A percentile compares a stretch with the other conserved stretches of the same genome.
phyloP scores from a whole-genome alignment of 2,888 invertebrate genomes.

The Trissolcus japonicus region DNA sequence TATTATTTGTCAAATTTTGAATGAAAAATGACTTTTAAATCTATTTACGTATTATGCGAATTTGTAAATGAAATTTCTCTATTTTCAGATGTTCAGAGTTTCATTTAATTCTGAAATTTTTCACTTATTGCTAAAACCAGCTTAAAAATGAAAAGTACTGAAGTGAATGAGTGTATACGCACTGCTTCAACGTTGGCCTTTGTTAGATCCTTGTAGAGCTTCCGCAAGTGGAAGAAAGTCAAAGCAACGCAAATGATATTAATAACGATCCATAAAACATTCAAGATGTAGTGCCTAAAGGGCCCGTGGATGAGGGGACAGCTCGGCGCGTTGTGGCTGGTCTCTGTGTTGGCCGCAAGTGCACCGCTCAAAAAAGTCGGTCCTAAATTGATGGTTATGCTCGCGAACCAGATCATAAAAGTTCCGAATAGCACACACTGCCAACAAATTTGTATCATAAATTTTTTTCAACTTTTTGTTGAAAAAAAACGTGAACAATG shows the following conservation, averaged over 20 bases:
- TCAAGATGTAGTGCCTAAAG: conserved; percentile 92
- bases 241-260: conserved; percentile 89
- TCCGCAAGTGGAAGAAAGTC: conserved; percentile 89
- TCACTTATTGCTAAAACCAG: too few relatives aligned
- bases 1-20: too few relatives aligned
- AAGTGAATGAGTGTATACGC: conserved; percentile 32
- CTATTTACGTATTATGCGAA: too few relatives aligned
- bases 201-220: conserved; percentile 88
- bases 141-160: too few relatives aligned
- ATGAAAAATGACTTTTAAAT: too few relatives aligned
- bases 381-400: conserved; percentile 92
- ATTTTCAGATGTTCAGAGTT: too few relatives aligned
- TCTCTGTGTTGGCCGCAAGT: conserved; percentile 87
- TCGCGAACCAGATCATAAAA: conserved; percentile 96
- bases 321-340: conserved; percentile 86
- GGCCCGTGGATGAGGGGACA: conserved; percentile 92
- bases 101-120: too few relatives aligned
- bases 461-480: neutral
- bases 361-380: conserved; percentile 91
- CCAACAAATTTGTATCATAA: neutral
- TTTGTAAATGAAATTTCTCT: too few relatives aligned
- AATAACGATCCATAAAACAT: conserved; percentile 92
- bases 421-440: conserved; percentile 93
- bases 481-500: conserved; percentile 1
- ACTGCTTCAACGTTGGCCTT: conserved; percentile 90